Conservation (phyloP, 1,140 invertebrate genomes). For the Drosophila pachea region DNA sequence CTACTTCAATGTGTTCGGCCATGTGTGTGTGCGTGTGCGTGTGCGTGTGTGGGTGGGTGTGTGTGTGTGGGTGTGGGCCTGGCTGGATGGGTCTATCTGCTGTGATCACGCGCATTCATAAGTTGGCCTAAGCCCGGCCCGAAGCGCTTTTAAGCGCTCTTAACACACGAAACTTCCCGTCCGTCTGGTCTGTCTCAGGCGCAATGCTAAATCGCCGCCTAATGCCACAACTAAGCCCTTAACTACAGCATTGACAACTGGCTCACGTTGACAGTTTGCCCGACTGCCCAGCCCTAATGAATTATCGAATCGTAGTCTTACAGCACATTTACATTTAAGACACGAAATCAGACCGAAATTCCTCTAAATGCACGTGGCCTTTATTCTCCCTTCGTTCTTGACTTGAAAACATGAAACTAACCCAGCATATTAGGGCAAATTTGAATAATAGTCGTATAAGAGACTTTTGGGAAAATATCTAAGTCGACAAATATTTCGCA, state of each 20-base stretch:
- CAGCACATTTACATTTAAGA: constrained; percentile 52
- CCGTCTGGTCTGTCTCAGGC: constrained; percentile 21
- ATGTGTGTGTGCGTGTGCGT: not conserved
- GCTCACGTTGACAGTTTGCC: constrained; percentile 36
- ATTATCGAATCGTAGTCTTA: constrained; percentile 62
- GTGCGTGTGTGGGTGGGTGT: constrained; percentile 22
- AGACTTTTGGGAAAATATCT: too few relatives aligned
- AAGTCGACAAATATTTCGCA: too few relatives aligned
- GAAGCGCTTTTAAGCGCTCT: constrained; percentile 70
- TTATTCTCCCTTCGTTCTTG: too few relatives aligned
- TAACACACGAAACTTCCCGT: constrained; percentile 54
- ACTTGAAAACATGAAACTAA: too few relatives aligned
- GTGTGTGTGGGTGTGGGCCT: constrained; percentile 10
- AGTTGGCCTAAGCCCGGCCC: constrained; percentile 61
- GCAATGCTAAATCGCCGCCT: constrained; percentile 69
- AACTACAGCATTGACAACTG: constrained; percentile 74
- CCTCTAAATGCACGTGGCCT: constrained; percentile 4
- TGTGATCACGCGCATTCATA: constrained; percentile 65
- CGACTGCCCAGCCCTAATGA: constrained; percentile 53
- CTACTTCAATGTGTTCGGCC: constrained; percentile 55
- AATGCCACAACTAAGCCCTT: constrained; percentile 73
- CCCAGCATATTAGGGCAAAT: too few relatives aligned
- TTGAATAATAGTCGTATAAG: too few relatives aligned
- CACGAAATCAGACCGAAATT: constrained; percentile 31
- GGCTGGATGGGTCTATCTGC: constrained; percentile 28